These are phyloP conservation scores for Melanchra persicariae DNA, from an alignment of 2,888 invertebrate species.

Conservation along the genomic window DNA sequence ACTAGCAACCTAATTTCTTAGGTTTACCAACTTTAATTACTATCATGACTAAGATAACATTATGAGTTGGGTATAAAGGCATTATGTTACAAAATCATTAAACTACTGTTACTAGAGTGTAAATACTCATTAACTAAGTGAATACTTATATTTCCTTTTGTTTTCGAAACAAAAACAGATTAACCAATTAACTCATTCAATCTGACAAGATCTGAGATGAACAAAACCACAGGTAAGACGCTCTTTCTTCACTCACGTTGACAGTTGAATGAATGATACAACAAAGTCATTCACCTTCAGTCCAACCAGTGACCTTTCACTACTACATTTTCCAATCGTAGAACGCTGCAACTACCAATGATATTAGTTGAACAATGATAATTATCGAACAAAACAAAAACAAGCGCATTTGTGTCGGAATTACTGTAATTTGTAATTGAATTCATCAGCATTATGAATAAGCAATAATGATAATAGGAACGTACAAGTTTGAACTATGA, in stretches of 20 bases:
- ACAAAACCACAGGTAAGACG: constrained; percentile 5
- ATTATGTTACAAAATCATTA: constrained; percentile 18
- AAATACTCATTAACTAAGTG: background rate
- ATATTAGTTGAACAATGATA: constrained; percentile 35
- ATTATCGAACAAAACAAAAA: constrained; percentile 45
- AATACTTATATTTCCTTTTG: constrained; percentile 2
- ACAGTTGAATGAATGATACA: constrained; percentile 42
- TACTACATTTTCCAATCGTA: constrained; percentile 47
- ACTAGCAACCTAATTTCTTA: constrained; percentile 53
- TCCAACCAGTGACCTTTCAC: constrained; percentile 58
- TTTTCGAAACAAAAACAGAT: background rate
- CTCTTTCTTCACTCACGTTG: constrained; percentile 15
- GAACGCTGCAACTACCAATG: constrained; percentile 32
- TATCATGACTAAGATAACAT: constrained; percentile 6
- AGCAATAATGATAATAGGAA: constrained; percentile 27
- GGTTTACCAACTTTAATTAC: constrained; percentile 28
- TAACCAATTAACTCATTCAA: background rate
- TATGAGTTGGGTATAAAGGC: constrained; percentile 14
- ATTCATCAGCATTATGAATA: constrained; percentile 38
- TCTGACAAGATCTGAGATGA: constrained; percentile 4
- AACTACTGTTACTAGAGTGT: constrained; percentile 10
- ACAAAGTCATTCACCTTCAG: constrained; percentile 46
- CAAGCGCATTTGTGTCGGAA: constrained; percentile 35
- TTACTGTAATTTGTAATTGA: constrained; percentile 28
- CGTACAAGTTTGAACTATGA: background rate